Evolutionary conservation across 2,113 vertebrate genomes (phyloP).

Genomic region (Columba livia): DNA sequence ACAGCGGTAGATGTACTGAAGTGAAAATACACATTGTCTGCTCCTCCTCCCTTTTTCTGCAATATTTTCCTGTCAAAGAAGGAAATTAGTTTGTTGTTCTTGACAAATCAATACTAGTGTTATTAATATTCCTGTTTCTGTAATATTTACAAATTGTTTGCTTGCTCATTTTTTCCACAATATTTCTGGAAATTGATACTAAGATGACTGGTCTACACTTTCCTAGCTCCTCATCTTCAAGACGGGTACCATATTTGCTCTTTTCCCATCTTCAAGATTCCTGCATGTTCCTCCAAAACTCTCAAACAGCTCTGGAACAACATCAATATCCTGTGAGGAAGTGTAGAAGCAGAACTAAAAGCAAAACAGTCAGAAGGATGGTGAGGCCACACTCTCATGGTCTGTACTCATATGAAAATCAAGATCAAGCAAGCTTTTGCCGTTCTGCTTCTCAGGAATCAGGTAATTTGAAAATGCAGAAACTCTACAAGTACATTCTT

Average conservation of each 20-base stretch:
- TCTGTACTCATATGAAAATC: background rate
- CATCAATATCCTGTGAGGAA: background rate
- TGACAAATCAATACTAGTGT: background rate
- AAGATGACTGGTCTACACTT: background rate
- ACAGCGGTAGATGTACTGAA: background rate
- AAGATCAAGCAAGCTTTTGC: background rate
- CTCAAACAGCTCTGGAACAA: background rate
- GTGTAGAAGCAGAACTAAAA: background rate
- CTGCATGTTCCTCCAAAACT: background rate
- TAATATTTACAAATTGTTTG: background rate
- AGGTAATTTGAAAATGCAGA: background rate
- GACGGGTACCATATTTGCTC: background rate
- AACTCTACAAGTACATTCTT: background rate
- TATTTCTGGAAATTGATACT: background rate
- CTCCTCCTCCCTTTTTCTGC: background rate
- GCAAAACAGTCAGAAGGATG: background rate
- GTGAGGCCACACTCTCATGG: rapidly evolving
- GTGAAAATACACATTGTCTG: background rate
- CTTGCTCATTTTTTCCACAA: background rate
- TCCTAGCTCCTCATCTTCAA: background rate
- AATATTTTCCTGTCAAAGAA: background rate
- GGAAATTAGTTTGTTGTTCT: background rate
- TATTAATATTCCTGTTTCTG: background rate
- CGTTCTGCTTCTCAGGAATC: background rate
- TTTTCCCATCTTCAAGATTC: background rate